Evolutionary conservation across 2,797 vertebrate species (phyloP), one percentile per base, ranked within the genome.

Genomic region (Melanotaenia maccullochi): DNA sequence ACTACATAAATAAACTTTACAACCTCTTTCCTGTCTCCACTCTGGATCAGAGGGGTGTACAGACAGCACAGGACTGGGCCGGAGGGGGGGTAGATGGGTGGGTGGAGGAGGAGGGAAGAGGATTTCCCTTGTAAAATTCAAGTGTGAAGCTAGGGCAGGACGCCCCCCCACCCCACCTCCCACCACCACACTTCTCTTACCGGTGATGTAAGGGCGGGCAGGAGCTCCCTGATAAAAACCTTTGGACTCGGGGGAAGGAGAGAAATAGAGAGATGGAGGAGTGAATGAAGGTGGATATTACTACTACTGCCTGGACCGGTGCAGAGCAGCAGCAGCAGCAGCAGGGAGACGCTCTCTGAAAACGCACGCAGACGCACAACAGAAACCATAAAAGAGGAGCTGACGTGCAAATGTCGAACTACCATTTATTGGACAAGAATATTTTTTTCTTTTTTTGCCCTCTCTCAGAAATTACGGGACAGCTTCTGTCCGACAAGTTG

Each of bases 191-290:
- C 82, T 89, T 87, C 84, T 83, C 76, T 81, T 86, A 54, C 81
- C 67, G 73, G 91, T 94, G 93, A 94, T 93, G 93, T 94, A 90
- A 94, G 80, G 81, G 81, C 81, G 86, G 87, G 77, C 79, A 89
- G 87, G 81, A 84, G 89, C 85, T 92, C 88, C 89, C 80, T 87
- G 86, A 93, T 89, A 59, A 65, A 78, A 92, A 81, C 68, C 86
- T 88, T 89, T 91, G 82, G 90, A 91, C 75, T 72, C n/a, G 28
- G 67, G 75, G 73, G 66, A 68, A 69, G 68, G 71, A 60, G 65
- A 72, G 76, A 59, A 58, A 71, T 71, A 47, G 78, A 72, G 82
- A 84, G 84, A 85, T 60, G 47, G 79, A 89, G 71, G 78, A 79
- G 85, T 81, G 79, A 90, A 90, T 88, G 88, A 82, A 90, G 85